Percentiles rank a stretch among this genome's conserved stretches.
phyloP scores from a whole-genome alignment of 2,797 vertebrate species.

The Melopsittacus undulatus region DNA sequence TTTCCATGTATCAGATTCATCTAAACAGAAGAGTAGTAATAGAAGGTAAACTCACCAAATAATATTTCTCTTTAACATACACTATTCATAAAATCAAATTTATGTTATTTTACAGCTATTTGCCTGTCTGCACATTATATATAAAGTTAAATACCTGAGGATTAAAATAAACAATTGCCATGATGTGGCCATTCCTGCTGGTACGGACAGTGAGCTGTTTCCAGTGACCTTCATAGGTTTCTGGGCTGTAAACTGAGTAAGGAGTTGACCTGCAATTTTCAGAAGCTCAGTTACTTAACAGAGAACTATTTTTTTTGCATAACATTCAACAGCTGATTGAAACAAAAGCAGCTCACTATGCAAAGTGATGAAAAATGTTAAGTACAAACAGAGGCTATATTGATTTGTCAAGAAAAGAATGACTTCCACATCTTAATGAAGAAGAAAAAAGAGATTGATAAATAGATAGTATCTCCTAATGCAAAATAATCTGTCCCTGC shows the following conservation, averaged over 20 bases:
- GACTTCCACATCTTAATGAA: neutral
- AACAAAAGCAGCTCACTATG: neutral
- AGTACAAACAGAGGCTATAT: neutral
- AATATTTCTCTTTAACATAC: neutral
- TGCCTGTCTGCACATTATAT: neutral
- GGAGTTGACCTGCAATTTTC: slow-evolving; percentile 83
- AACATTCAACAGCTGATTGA: neutral
- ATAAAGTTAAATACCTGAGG: slow-evolving; percentile 85
- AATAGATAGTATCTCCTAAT: neutral
- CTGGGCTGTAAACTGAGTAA: slow-evolving; percentile 91
- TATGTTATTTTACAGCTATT: neutral
- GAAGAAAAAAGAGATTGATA: neutral
- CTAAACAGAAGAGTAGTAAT: neutral
- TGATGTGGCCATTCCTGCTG: slow-evolving; percentile 85
- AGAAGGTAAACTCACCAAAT: neutral
- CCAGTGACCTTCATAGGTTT: slow-evolving; percentile 96
- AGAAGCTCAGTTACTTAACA: neutral
- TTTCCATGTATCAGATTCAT: neutral
- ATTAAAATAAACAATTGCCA: slow-evolving; percentile 94
- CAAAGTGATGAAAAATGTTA: neutral
- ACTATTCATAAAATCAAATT: neutral
- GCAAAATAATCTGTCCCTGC: neutral
- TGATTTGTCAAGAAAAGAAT: neutral
- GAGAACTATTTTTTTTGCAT: neutral
- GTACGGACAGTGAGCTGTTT: slow-evolving; percentile 95